Conservation (phyloP, 2,888 invertebrate genomes). For the Calliphora vomitoria region DNA sequence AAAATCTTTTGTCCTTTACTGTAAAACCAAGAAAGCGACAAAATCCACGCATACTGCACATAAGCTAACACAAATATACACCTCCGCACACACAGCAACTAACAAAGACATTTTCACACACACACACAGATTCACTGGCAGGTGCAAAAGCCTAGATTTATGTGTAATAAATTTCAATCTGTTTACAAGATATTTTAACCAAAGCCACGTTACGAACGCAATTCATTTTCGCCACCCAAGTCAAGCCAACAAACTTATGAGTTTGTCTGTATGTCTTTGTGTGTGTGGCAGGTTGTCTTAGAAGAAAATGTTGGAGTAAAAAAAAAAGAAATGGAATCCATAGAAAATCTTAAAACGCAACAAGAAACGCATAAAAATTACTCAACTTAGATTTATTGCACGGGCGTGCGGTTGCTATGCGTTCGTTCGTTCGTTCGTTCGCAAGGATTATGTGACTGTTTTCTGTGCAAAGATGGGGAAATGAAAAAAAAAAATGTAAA, state of each 20-base stretch:
- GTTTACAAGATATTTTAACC: conserved; percentile 74
- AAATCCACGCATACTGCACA: conserved; percentile 10
- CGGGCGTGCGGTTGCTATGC: conserved; percentile 34
- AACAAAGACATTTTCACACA: conserved; percentile 40
- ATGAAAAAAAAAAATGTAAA: conserved; percentile 13
- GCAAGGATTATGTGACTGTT: conserved; percentile 29
- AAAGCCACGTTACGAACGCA: conserved; percentile 51
- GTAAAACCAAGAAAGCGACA: background rate
- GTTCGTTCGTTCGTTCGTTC: background rate
- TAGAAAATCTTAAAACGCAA: conserved; percentile 66
- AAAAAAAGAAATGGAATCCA: background rate
- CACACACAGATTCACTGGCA: conserved; percentile 66
- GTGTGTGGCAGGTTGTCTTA: conserved; percentile 15
- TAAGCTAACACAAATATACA: conserved; percentile 34
- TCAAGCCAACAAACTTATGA: background rate
- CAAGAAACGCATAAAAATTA: conserved; percentile 74
- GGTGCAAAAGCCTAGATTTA: conserved; percentile 83
- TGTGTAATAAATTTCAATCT: conserved; percentile 84
- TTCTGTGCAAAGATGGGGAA: background rate
- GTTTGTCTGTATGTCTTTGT: background rate
- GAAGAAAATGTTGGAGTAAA: conserved; percentile 23
- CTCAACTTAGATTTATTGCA: conserved; percentile 63
- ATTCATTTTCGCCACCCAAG: conserved; percentile 34
- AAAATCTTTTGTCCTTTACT: background rate
- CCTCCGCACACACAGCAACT: background rate